Conservation (phyloP, 1,140 invertebrate genomes). For the Cryptotermes secundus region DNA sequence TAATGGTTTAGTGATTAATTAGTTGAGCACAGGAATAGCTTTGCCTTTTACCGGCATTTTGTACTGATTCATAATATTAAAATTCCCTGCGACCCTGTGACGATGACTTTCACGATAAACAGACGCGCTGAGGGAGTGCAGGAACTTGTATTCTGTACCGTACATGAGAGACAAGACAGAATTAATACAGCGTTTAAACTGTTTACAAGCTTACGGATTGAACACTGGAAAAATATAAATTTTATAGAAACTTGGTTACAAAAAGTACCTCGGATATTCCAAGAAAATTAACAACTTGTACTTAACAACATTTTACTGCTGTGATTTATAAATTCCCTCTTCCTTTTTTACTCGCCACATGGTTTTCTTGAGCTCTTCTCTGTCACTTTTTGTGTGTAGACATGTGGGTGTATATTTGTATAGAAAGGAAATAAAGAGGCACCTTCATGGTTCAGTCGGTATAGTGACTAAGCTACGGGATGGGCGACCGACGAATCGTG, state of each 20-base stretch:
- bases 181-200: neutral
- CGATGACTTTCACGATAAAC: no score
- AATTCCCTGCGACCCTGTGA: no score
- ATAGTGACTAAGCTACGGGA: no score
- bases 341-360: neutral
- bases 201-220: neutral
- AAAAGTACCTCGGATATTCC: neutral
- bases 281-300: neutral
- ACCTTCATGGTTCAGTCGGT: no score
- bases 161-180: neutral
- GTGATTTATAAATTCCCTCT: neutral
- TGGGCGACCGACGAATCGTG: no score
- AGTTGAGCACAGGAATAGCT: no score
- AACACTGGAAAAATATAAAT: neutral
- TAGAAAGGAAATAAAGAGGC: no score
- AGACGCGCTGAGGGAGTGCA: neutral
- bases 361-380: neutral
- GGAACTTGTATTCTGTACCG: neutral
- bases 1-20: no score
- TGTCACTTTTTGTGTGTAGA: no score
- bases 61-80: no score
- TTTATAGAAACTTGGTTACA: neutral
- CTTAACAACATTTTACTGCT: neutral
- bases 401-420: no score
- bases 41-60: no score